phyloP scores from a whole-genome alignment of 2,888 invertebrate genomes.

The Lycaena phlaeas region DNA sequence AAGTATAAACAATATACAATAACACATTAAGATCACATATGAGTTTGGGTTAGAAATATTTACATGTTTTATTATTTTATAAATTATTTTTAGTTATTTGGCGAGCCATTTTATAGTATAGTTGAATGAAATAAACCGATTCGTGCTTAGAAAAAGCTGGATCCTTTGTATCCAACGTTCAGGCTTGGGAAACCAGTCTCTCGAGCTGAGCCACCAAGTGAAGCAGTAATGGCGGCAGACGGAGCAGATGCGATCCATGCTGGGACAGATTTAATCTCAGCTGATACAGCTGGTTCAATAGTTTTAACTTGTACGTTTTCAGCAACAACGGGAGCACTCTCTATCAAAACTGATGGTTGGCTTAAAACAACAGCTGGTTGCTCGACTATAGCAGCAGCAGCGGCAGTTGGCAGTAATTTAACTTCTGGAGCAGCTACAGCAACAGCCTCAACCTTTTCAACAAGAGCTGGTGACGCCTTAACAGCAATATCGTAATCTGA shows the following conservation, averaged over 20 bases:
- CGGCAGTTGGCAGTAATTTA: too few relatives aligned
- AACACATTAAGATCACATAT: constrained; percentile 1
- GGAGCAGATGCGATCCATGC: neutral
- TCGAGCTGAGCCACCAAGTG: neutral
- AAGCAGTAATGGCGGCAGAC: neutral
- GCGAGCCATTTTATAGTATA: neutral
- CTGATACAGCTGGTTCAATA: neutral
- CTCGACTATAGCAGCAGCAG: too few relatives aligned
- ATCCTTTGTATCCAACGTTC: neutral
- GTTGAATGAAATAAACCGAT: neutral
- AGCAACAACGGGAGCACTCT: neutral
- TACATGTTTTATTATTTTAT: constrained; percentile 2
- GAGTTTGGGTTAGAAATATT: neutral
- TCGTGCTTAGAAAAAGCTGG: neutral
- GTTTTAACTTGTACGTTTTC: neutral
- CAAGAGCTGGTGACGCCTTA: neutral
- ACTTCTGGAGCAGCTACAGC: neutral
- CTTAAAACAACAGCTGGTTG: too few relatives aligned
- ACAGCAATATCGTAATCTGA: neutral
- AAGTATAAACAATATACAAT: neutral
- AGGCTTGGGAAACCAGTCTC: neutral
- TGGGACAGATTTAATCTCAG: neutral
- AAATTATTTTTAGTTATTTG: constrained; percentile 2
- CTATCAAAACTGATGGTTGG: neutral
- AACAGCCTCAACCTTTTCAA: neutral